A percentile compares a stretch with the other conserved stretches of the same genome.
Evolutionary conservation across 2,888 invertebrate species (phyloP).

Genomic region (Protodeltote pygarga): DNA sequence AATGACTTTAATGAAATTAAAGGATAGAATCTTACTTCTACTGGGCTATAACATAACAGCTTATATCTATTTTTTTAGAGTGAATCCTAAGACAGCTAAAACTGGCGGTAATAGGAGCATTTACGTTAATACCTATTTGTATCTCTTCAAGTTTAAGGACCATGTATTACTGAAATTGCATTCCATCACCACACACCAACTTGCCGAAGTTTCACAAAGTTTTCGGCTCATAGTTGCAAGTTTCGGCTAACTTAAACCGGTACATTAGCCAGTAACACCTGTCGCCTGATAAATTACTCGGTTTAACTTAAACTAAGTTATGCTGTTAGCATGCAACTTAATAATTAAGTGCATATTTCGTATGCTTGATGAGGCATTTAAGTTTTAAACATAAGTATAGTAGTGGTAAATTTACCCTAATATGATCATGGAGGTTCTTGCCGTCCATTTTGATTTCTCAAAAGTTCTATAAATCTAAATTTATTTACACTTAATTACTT

Average conservation of each 20-base stretch:
- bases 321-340: constrained; percentile 34
- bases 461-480: no score
- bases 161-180: constrained; percentile 27
- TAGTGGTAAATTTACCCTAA: no score
- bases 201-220: constrained; percentile 26
- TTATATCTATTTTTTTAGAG: no score
- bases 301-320: constrained; percentile 50
- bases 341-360: constrained; percentile 42
- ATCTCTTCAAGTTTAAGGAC: background rate
- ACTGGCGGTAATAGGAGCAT: no score
- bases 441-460: no score
- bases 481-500: no score
- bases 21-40: no score
- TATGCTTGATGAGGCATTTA: background rate
- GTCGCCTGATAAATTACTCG: constrained; percentile 55
- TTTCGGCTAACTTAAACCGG: constrained; percentile 33
- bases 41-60: no score
- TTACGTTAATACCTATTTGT: constrained; percentile 11
- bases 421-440: no score
- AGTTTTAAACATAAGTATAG: background rate
- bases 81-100: no score
- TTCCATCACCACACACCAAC: constrained; percentile 16
- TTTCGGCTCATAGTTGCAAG: constrained; percentile 37
- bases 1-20: no score
- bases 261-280: constrained; percentile 57